A percentile compares a stretch with the other conserved stretches of the same genome.
These are phyloP conservation scores for Phyllotreta striolata DNA, from an alignment of 2,888 invertebrate genomes.

Conservation along the genomic window DNA sequence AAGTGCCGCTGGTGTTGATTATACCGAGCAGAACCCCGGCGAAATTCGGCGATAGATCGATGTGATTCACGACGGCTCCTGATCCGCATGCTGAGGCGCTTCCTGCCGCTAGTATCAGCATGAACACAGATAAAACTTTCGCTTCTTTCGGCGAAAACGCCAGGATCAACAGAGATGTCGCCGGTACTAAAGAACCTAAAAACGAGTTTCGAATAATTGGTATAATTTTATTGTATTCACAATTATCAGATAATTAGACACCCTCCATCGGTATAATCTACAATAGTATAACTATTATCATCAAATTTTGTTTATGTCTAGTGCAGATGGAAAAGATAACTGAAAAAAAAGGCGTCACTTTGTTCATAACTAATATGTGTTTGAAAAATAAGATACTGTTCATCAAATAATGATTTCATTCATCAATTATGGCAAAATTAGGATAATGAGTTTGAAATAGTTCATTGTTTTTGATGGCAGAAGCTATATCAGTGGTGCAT, in stretches of 20 bases:
- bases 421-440: neutral
- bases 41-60: slow-evolving; percentile 84
- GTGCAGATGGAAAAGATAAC: too few relatives aligned
- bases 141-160: slow-evolving; percentile 64
- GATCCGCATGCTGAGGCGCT: slow-evolving; percentile 52
- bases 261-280: too few relatives aligned
- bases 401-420: too few relatives aligned
- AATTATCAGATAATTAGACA: too few relatives aligned
- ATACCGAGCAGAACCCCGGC: slow-evolving; percentile 86
- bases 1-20: slow-evolving; percentile 77
- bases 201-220: neutral
- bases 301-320: too few relatives aligned
- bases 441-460: neutral
- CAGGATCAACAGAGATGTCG: slow-evolving; percentile 69
- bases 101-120: slow-evolving; percentile 76
- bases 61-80: slow-evolving; percentile 80
- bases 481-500: too few relatives aligned
- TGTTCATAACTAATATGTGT: too few relatives aligned
- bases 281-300: too few relatives aligned
- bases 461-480: neutral
- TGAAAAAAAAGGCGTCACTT: too few relatives aligned
- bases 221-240: too few relatives aligned
- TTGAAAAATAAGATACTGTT: too few relatives aligned
- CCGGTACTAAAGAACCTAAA: slow-evolving; percentile 66
- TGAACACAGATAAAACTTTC: slow-evolving; percentile 67